Percentiles rank a stretch among this genome's conserved stretches.
These are phyloP conservation scores for Zapus hudsonius DNA, from an alignment of 2,113 vertebrate genomes.

Conservation along the genomic window DNA sequence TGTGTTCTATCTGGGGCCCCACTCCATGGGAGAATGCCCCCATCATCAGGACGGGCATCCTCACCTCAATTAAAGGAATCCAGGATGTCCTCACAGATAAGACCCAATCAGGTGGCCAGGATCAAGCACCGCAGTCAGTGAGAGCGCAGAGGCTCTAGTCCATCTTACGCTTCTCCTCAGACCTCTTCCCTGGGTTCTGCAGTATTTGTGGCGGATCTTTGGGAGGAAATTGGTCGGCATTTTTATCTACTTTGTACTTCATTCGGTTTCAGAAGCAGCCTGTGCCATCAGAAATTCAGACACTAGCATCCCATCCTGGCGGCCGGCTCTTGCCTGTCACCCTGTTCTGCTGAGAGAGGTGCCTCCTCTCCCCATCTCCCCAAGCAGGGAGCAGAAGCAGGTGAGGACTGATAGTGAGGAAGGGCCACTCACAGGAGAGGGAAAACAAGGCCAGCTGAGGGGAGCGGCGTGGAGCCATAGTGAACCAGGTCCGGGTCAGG, in stretches of 20 bases:
- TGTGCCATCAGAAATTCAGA: background rate
- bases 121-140: no score
- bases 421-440: constrained; percentile 37
- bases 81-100: no score
- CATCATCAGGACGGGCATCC: no score
- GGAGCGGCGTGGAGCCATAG: background rate
- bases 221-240: background rate
- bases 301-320: background rate
- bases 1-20: no score
- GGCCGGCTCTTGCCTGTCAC: constrained; percentile 43
- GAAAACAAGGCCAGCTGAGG: background rate
- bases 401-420: constrained; percentile 13
- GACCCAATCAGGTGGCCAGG: no score
- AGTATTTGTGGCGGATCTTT: background rate
- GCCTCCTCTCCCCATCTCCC: background rate
- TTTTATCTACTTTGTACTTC: constrained; percentile 23
- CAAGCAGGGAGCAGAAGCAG: constrained; percentile 49
- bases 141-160: background rate
- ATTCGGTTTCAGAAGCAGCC: background rate
- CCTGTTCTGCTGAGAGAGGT: background rate
- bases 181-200: no score
- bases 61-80: no score
- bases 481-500: constrained; percentile 33
- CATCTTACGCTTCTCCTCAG: constrained; percentile 22
- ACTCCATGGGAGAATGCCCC: no score